Conservation (phyloP, 2,888 invertebrate species). For the Ganaspis brasiliensis region DNA sequence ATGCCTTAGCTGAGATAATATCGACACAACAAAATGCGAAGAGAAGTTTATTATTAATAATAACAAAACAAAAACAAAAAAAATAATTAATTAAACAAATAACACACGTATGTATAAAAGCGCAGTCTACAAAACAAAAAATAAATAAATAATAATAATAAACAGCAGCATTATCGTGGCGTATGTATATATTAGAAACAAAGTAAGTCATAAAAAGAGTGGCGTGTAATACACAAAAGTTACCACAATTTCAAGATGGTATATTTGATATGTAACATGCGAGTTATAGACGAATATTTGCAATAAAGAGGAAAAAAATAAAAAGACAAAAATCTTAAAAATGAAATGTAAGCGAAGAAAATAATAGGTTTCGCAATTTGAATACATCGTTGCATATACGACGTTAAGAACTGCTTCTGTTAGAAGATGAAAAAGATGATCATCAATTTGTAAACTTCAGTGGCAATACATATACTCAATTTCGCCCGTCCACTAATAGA, state of each 20-base stretch:
- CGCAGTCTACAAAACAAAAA: constrained; percentile 50
- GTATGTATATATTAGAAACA: constrained; percentile 56
- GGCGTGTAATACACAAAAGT: constrained; percentile 53
- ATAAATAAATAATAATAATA: constrained; percentile 51
- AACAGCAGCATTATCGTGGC: constrained; percentile 52
- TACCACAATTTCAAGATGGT: constrained; percentile 53
- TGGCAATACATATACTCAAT: constrained; percentile 70
- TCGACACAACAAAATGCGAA: constrained; percentile 54
- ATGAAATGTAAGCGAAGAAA: constrained; percentile 51
- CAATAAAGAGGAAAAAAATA: constrained; percentile 56
- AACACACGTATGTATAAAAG: constrained; percentile 33
- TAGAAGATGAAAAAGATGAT: constrained; percentile 62
- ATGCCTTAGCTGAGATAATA: constrained; percentile 77
- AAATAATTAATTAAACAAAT: constrained; percentile 6
- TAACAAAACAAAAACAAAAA: constrained; percentile 42
- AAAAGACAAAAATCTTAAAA: constrained; percentile 55
- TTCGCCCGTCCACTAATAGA: constrained; percentile 74
- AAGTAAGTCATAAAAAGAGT: constrained; percentile 46
- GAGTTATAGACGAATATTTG: constrained; percentile 34
- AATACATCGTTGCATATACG: constrained; percentile 36
- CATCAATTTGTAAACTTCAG: constrained; percentile 68
- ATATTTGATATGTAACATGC: constrained; percentile 63
- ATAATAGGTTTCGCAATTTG: constrained; percentile 33
- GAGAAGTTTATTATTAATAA: constrained; percentile 61
- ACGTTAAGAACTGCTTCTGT: constrained; percentile 36